A percentile compares a stretch with the other conserved stretches of the same genome.
phyloP scores from a whole-genome alignment of 2,797 vertebrate genomes.

The Rachycentron canadum region DNA sequence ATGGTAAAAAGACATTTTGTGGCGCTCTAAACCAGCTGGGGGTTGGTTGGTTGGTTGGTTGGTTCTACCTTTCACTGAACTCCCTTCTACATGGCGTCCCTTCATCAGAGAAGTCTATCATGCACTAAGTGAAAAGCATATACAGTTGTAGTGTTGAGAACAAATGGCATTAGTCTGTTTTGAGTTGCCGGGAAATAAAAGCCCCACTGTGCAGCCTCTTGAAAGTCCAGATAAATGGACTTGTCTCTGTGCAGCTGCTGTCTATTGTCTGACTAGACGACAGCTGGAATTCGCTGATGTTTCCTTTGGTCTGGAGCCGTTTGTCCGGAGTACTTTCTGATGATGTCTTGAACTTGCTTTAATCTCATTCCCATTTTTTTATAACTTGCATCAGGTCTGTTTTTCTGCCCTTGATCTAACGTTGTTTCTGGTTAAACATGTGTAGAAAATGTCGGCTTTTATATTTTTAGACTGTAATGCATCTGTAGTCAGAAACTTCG shows the following conservation, averaged over 20 bases:
- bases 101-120: constrained; percentile 33
- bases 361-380: constrained; percentile 4
- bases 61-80: not conserved
- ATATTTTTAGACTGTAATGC: not conserved
- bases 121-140: constrained; percentile 27
- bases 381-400: constrained; percentile 1
- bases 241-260: constrained; percentile 70
- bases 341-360: constrained; percentile 24
- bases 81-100: constrained; percentile 1
- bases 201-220: constrained; percentile 59
- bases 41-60: constrained; percentile 10
- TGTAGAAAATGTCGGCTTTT: constrained; percentile 16
- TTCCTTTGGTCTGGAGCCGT: constrained; percentile 47
- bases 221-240: constrained; percentile 68
- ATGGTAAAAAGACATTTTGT: not conserved
- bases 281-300: constrained; percentile 59
- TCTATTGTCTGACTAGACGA: constrained; percentile 58
- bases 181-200: constrained; percentile 66
- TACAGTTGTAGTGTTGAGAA: constrained; percentile 55
- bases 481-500: not conserved
- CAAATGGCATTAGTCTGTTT: constrained; percentile 66
- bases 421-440: constrained; percentile 12
- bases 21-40: constrained; percentile 14
- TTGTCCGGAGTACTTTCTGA: constrained; percentile 8
- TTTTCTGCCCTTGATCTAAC: constrained; percentile 4